These are phyloP conservation scores for Neosilurus hyrtlii DNA, from an alignment of 2,797 vertebrate species.

Conservation along the genomic window DNA sequence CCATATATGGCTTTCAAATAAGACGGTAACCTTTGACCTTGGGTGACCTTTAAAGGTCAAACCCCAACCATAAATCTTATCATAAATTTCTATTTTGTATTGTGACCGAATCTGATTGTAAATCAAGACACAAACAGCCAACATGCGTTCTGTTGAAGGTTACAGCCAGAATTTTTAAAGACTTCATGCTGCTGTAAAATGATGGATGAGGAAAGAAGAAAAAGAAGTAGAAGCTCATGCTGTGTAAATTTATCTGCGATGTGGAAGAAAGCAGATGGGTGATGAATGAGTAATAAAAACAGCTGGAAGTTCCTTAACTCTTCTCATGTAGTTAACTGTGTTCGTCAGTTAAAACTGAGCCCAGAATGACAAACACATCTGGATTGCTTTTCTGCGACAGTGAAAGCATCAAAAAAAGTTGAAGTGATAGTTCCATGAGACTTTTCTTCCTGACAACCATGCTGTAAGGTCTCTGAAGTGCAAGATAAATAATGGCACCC, in stretches of 20 bases:
- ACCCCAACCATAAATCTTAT: not conserved
- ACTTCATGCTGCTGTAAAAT: not conserved
- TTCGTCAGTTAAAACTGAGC: not conserved
- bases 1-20: too few relatives aligned
- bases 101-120: not conserved
- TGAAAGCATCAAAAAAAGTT: not conserved
- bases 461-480: not conserved
- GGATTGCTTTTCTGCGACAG: not conserved
- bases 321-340: not conserved
- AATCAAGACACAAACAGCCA: not conserved
- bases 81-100: not conserved
- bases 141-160: not conserved
- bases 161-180: not conserved
- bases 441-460: too few relatives aligned
- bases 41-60: too few relatives aligned
- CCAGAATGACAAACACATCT: not conserved
- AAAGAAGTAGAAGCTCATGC: not conserved
- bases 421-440: not conserved
- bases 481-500: not conserved
- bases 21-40: too few relatives aligned
- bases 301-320: not conserved
- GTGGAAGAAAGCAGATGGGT: constrained; percentile 1
- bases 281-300: not conserved
- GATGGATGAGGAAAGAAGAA: not conserved
- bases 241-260: not conserved